A percentile compares a stretch with the other conserved stretches of the same genome.
Evolutionary conservation across 2,797 vertebrate species (phyloP).

Genomic region (Gadopsis marmoratus): DNA sequence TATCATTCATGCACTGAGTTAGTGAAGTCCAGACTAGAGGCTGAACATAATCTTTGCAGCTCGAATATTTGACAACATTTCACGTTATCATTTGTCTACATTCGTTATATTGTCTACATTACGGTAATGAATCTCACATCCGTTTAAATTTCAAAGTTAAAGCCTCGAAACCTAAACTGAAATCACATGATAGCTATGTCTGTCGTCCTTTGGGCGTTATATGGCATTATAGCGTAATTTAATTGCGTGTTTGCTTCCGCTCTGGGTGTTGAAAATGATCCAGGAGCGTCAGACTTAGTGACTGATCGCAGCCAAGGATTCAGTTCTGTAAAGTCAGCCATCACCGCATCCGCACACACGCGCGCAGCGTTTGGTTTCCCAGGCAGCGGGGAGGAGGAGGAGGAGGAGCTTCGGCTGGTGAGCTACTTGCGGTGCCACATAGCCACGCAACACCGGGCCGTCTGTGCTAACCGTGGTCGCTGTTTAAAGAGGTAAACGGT

Average conservation of each 20-base stretch:
- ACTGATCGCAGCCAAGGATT: not conserved
- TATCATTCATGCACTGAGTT: not conserved
- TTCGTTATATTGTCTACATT: not conserved
- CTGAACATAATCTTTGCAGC: not conserved
- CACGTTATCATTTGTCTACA: not conserved
- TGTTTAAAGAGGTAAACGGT: slow-evolving; percentile 30
- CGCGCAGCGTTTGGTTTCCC: slow-evolving; percentile 45
- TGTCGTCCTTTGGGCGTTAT: not conserved
- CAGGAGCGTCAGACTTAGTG: not conserved
- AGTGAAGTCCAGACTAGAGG: not conserved
- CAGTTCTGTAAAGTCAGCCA: not conserved
- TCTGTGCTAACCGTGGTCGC: not conserved
- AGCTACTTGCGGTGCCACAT: slow-evolving; percentile 64
- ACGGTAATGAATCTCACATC: not conserved
- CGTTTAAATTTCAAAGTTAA: slow-evolving; percentile 24
- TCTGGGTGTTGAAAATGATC: not conserved
- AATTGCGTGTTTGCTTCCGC: fast-evolving
- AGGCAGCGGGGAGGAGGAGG: slow-evolving; percentile 39
- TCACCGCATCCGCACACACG: no score
- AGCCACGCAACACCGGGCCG: slow-evolving; percentile 20
- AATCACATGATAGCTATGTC: not conserved
- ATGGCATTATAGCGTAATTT: not conserved
- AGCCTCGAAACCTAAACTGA: not conserved
- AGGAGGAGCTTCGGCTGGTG: slow-evolving; percentile 25
- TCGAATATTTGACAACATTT: not conserved